phyloP scores from a whole-genome alignment of 2,797 vertebrate genomes.

The Siniperca undulata region DNA sequence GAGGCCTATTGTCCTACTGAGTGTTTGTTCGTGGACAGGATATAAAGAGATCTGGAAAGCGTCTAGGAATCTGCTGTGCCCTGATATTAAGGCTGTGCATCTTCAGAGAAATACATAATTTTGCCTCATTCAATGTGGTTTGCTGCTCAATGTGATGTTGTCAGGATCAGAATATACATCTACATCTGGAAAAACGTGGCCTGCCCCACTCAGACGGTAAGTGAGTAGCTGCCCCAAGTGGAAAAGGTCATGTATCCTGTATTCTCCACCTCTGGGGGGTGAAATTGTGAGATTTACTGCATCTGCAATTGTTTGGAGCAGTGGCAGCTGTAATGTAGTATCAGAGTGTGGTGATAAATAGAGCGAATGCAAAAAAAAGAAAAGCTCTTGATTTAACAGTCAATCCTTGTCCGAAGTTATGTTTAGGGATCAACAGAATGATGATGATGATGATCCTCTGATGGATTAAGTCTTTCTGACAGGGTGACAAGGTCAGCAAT shows the following conservation, averaged over 20 bases:
- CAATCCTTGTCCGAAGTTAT: conserved; percentile 37
- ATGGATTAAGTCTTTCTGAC: conserved; percentile 42
- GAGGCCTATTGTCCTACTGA: conserved; percentile 1
- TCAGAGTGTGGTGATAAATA: conserved; percentile 47
- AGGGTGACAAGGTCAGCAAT: conserved; percentile 34
- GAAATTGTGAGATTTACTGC: conserved; percentile 40
- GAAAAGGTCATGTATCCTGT: conserved; percentile 12
- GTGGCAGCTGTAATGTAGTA: conserved; percentile 49
- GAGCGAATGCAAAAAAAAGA: conserved; percentile 15
- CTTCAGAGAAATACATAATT: conserved; percentile 35
- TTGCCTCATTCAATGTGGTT: background rate
- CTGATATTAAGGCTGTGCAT: conserved; percentile 26
- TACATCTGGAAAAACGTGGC: background rate
- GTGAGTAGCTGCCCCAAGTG: background rate
- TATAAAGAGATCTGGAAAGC: conserved; percentile 30
- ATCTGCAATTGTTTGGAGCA: conserved; percentile 44
- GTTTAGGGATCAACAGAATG: conserved; percentile 52
- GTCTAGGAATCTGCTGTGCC: conserved; percentile 36
- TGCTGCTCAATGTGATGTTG: conserved; percentile 2
- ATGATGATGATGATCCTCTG: conserved; percentile 3
- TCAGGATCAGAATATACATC: conserved; percentile 1
- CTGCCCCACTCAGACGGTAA: background rate
- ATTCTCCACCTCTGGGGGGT: conserved; percentile 1
- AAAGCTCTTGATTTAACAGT: conserved; percentile 41
- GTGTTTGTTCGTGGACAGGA: conserved; percentile 17